Conservation (phyloP, 1,140 invertebrate genomes). For the Orchestia grillus region DNA sequence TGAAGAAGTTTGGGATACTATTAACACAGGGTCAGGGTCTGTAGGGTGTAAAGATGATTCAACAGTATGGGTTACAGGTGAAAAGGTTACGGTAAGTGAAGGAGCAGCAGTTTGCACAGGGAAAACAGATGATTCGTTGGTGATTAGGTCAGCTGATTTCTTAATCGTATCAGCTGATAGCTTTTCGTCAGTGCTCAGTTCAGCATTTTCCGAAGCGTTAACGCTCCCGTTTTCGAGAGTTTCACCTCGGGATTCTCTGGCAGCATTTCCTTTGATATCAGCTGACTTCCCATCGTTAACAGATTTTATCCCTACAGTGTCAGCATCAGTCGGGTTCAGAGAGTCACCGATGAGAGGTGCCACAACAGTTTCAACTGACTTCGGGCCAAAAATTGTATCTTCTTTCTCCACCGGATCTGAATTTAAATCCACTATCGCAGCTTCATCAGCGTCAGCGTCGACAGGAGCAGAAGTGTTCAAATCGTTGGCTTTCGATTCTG, state of each 20-base stretch:
- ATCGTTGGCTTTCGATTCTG: not conserved
- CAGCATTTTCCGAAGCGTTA: not conserved
- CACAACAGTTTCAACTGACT: not conserved
- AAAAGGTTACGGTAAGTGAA: not conserved
- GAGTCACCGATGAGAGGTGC: slow-evolving; percentile 1
- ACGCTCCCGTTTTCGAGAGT: not conserved
- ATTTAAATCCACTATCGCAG: not conserved
- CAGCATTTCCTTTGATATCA: not conserved
- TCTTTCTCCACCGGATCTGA: not conserved
- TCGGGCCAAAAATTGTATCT: not conserved
- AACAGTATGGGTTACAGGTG: not conserved
- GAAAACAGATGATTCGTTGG: not conserved
- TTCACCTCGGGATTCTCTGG: not conserved
- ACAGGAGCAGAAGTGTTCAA: not conserved
- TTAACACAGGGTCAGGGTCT: not conserved
- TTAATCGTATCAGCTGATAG: not conserved
- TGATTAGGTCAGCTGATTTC: not conserved
- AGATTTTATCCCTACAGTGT: not conserved
- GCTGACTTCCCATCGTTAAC: not conserved
- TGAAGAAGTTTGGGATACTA: not conserved
- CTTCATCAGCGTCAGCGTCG: not conserved
- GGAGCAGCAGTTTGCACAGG: too few species aligned
- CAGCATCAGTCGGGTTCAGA: not conserved
- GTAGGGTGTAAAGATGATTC: not conserved
- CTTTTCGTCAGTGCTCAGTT: not conserved